Evolutionary conservation across 2,888 invertebrate genomes (phyloP), one percentile per base, ranked within the genome.

Genomic region (Drosophila peninsularis): DNA sequence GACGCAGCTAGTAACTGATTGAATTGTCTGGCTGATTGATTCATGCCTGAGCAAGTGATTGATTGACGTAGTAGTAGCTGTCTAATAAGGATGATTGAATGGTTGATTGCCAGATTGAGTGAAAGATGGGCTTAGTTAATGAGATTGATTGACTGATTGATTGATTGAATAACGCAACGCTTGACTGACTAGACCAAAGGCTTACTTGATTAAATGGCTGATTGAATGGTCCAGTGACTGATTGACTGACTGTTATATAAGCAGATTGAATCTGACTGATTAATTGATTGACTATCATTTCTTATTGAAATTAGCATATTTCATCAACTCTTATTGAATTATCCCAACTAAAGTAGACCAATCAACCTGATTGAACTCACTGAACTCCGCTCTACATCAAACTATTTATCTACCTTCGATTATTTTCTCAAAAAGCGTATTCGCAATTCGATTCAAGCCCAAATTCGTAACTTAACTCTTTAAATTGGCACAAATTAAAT

Each of bases 401-500:
- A 34, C 7, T 49, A 21, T 21, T 50, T 21, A 21, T 21, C 1
- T 5, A 1, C 7, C 2, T 27, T 1, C 3, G 30, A 45, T 17
- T 17, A 30, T 30, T 11, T 30, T 5, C 17, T 30, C 10, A 11
- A 10, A 30, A 13, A 63, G 30, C 1, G 39, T 32, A 41, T 36
- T 27, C 6, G 13, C 5, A 36, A 37, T 47, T 45, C 36, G 45
- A 11, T 13, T 37, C 5, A 2, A 3, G 9, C 13, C 6, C 6
- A 10, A 19, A 0, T n/a, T 27, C 17, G 19, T 0, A 4, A 13
- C 10, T 30, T 30, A 24, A 30, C 21, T 52, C 36, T 50, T 49
- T 50, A 71, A 78, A 81, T 81, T 78, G 79, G 64, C 42, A 39
- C 41, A 17, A 78, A 79, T 82, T 70, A 76, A 78, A 84, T 61